Evolutionary conservation across 2,113 vertebrate genomes (phyloP), one percentile per base, ranked within the genome.

Genomic region (Isurus oxyrinchus): DNA sequence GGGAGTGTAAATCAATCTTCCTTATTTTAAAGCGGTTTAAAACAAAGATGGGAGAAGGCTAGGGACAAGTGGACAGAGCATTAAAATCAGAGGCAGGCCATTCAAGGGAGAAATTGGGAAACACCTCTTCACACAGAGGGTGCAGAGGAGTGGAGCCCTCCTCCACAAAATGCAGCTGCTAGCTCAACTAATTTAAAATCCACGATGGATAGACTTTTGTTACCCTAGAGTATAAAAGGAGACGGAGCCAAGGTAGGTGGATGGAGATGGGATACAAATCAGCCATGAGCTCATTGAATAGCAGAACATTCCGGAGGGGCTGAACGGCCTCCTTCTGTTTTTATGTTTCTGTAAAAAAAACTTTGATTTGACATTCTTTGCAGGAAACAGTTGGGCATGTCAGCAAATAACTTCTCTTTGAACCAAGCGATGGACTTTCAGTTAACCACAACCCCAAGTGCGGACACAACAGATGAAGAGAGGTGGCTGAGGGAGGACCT

Each of bases 401-500:
- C 55, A 35, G 88, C 6, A 3, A 61, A 91, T 27, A 59, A 55
- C 49, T 59, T 16, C 2, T 14, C 2, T 11, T 35, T 91, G 27
- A 31, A 91, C 57, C 25, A 91, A 13, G 25, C 55, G 5, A 35
- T 2, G 27, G 53, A 13, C 55, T n/a, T 59, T 49, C n/a, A 23
- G 13, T 35, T 27, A 31, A 98, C 97, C 53, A 97, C 96, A 96
- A 97, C 97, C 97, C 97, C 97, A 59, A 97, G 97, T 81, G 96
- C 97, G 14, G 99, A 99, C 91, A 55, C 97, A 35, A 97, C 98
- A 25, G 96, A 97, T 69, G 98, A 98, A 96, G 99, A 99, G 97
- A 96, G 97, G 0, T 96, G 96, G 16, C 97, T 99, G 96, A 98
- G 98, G 97, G 98, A 99, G 97, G 99, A 99, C 97, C 98, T 99